Percentiles rank a stretch among this genome's conserved stretches.
phyloP scores from a whole-genome alignment of 1,140 invertebrate species.

The Saccostrea glomerata region DNA sequence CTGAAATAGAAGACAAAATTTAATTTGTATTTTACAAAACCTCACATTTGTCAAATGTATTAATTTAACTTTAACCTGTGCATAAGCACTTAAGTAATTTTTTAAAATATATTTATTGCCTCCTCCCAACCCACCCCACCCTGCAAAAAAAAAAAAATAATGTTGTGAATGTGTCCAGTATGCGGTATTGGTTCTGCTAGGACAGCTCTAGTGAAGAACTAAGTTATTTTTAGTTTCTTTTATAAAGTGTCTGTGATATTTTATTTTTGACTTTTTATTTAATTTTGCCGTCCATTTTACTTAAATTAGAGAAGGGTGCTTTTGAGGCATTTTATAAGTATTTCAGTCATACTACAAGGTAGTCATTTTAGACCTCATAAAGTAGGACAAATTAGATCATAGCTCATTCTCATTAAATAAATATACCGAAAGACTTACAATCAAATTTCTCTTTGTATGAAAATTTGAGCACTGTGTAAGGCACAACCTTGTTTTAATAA shows the following conservation, averaged over 20 bases:
- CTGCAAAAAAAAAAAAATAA: too few relatives aligned
- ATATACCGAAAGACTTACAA: constrained; percentile 1
- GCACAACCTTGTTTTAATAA: background rate
- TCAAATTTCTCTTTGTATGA: background rate
- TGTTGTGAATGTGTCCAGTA: too few relatives aligned
- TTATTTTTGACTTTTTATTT: constrained; percentile 19
- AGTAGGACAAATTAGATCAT: constrained; percentile 17
- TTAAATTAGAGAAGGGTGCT: constrained; percentile 10
- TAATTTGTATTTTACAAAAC: too few relatives aligned
- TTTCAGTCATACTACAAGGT: background rate
- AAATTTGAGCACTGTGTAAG: background rate
- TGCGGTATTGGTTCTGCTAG: too few relatives aligned
- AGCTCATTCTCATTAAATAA: background rate
- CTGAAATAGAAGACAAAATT: too few relatives aligned
- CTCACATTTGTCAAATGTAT: too few relatives aligned
- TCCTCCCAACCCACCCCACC: too few relatives aligned
- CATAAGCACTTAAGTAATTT: too few relatives aligned
- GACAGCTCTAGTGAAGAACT: background rate
- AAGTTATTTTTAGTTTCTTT: constrained; percentile 14
- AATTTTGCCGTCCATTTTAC: constrained; percentile 27
- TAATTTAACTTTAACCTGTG: too few relatives aligned
- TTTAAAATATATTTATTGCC: too few relatives aligned
- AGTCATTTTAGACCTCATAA: background rate
- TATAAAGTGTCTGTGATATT: constrained; percentile 26
- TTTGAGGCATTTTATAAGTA: background rate